phyloP scores from a whole-genome alignment of 2,113 vertebrate species.

The Coregonus clupeaformis region DNA sequence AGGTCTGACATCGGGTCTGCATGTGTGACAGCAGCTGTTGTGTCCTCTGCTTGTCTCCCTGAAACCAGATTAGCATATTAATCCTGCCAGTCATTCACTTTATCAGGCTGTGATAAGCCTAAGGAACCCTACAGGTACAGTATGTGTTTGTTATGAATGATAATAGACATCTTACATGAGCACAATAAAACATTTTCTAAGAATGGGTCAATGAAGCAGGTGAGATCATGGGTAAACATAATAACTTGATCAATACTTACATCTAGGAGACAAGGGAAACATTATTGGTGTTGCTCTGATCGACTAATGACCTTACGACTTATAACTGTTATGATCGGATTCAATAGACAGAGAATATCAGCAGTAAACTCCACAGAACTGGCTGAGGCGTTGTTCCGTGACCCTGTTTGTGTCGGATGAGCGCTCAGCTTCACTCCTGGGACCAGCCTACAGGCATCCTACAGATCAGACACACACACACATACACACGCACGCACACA shows the following conservation, averaged over 20 bases:
- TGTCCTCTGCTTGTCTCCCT: conserved; percentile 62
- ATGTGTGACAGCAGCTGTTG: conserved; percentile 65
- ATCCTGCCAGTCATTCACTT: conserved; percentile 59
- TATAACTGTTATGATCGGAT: conserved; percentile 50
- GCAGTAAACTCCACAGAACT: conserved; percentile 59
- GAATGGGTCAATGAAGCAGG: too few relatives aligned
- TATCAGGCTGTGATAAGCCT: conserved; percentile 38
- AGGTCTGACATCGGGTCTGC: conserved; percentile 63
- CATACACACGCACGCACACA: background rate
- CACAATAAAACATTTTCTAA: too few relatives aligned
- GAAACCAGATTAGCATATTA: conserved; percentile 72
- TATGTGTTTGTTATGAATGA: conserved; percentile 26
- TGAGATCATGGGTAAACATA: too few relatives aligned
- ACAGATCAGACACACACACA: conserved; percentile 72
- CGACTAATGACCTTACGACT: too few relatives aligned
- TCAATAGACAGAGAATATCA: conserved; percentile 37
- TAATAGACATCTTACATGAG: background rate
- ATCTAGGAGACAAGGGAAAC: too few relatives aligned
- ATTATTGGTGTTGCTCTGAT: too few relatives aligned
- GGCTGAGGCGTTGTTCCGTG: conserved; percentile 69
- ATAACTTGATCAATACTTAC: too few relatives aligned
- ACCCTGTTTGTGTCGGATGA: conserved; percentile 78
- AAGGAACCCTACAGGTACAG: conserved; percentile 14
- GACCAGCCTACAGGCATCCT: conserved; percentile 75
- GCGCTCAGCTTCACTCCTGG: conserved; percentile 63